Evolutionary conservation across 2,888 invertebrate genomes (phyloP).

Genomic region (Conistra vaccinii): DNA sequence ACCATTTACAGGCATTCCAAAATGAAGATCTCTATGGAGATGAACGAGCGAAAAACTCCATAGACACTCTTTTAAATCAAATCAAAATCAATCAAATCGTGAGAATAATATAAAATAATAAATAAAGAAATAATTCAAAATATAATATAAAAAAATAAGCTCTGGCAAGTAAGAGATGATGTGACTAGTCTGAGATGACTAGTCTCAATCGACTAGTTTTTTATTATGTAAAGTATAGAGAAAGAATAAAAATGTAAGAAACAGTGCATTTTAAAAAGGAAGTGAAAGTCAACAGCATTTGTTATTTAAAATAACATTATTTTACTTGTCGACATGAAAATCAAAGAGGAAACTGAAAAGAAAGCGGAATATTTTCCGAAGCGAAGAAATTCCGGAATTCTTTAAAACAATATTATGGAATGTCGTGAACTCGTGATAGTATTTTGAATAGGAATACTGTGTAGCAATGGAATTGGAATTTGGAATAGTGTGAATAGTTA

Average conservation of each 20-base stretch:
- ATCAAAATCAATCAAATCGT: too few species aligned
- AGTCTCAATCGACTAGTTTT: too few species aligned
- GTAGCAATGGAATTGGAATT: not conserved
- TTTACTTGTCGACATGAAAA: not conserved
- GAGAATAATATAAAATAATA: too few species aligned
- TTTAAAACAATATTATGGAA: conserved; percentile 47
- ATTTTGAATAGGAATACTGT: conserved; percentile 12
- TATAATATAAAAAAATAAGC: too few species aligned
- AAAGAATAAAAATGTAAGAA: not conserved
- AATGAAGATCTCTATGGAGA: too few species aligned
- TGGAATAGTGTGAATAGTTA: not conserved
- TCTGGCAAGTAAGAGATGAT: too few species aligned
- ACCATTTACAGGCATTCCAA: too few species aligned
- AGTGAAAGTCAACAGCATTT: not conserved
- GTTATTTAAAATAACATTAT: conserved; percentile 6
- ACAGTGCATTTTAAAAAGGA: not conserved
- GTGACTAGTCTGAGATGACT: too few species aligned
- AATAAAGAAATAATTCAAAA: too few species aligned
- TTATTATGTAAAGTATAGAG: too few species aligned
- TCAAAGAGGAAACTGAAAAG: conserved; percentile 20
- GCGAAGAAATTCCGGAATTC: conserved; percentile 17
- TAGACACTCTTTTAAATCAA: too few species aligned
- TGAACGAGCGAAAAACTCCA: too few species aligned
- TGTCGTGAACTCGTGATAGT: conserved; percentile 33
- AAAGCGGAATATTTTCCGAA: conserved; percentile 13